These are phyloP conservation scores for Gadus macrocephalus DNA, from an alignment of 2,113 vertebrate species.

Conservation along the genomic window DNA sequence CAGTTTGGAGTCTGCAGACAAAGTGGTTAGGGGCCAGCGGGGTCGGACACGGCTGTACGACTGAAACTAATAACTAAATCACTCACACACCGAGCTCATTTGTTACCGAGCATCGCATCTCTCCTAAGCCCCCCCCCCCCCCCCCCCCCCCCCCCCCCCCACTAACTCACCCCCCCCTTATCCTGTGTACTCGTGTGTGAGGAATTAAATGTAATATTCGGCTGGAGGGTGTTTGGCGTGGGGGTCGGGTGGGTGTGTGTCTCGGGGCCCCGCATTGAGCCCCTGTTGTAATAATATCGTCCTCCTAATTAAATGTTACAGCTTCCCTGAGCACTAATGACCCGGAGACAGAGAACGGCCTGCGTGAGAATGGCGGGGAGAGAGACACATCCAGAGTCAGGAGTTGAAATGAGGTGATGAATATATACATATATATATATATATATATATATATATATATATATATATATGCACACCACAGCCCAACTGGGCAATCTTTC, in stretches of 20 bases:
- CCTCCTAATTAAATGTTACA: conserved; percentile 68
- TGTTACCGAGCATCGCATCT: background rate
- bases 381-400: no score
- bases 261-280: conserved; percentile 39
- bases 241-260: conserved; percentile 30
- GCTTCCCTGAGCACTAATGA: conserved; percentile 65
- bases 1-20: background rate
- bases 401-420: no score
- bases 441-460: no score
- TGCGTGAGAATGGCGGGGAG: conserved; percentile 30
- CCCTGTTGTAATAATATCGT: conserved; percentile 58
- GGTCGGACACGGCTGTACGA: background rate
- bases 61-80: conserved; percentile 15
- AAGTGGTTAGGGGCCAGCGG: no score
- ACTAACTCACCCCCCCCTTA: background rate
- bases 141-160: no score
- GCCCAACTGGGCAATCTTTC: background rate
- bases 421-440: no score
- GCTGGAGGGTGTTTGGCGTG: conserved; percentile 52
- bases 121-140: no score
- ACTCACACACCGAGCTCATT: background rate
- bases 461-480: no score
- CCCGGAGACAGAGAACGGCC: conserved; percentile 58
- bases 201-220: conserved; percentile 50
- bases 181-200: conserved; percentile 34